Percentiles rank a stretch among this genome's conserved stretches.
These are phyloP conservation scores for Melanitta fusca DNA, from an alignment of 2,797 vertebrate species.

Conservation along the genomic window DNA sequence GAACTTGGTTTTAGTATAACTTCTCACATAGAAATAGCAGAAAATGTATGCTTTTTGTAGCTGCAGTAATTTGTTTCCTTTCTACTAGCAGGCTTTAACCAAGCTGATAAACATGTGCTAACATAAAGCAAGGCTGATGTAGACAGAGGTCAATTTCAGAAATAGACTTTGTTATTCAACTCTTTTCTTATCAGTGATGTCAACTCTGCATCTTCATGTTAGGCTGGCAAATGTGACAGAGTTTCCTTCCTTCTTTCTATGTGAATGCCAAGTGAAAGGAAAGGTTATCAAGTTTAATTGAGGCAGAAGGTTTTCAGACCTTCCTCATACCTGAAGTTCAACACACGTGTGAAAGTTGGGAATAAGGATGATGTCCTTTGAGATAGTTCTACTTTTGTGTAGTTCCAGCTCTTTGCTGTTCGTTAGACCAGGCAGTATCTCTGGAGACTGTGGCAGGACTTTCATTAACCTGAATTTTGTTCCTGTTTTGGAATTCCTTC, in stretches of 20 bases:
- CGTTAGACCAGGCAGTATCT: neutral
- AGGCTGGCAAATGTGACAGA: neutral
- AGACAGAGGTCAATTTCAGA: neutral
- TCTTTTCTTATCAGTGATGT: neutral
- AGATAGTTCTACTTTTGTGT: neutral
- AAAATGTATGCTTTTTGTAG: neutral
- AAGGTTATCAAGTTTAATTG: neutral
- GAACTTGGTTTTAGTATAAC: slow-evolving; percentile 8
- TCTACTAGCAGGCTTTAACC: neutral
- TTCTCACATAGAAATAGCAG: neutral
- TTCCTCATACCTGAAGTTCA: neutral
- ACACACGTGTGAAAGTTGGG: neutral
- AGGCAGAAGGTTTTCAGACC: neutral
- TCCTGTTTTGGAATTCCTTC: neutral
- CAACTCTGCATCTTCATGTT: neutral
- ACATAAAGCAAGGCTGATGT: neutral
- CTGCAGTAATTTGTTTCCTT: neutral
- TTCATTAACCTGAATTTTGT: neutral
- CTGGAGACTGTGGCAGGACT: neutral
- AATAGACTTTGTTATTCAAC: neutral
- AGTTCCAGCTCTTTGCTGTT: neutral
- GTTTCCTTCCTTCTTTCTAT: neutral
- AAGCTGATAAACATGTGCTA: neutral
- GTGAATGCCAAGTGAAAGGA: neutral
- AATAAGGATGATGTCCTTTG: neutral